Base-by-base conservation (phyloP, 2,113 vertebrate genomes). In the Antechinus stuartii region DNA sequence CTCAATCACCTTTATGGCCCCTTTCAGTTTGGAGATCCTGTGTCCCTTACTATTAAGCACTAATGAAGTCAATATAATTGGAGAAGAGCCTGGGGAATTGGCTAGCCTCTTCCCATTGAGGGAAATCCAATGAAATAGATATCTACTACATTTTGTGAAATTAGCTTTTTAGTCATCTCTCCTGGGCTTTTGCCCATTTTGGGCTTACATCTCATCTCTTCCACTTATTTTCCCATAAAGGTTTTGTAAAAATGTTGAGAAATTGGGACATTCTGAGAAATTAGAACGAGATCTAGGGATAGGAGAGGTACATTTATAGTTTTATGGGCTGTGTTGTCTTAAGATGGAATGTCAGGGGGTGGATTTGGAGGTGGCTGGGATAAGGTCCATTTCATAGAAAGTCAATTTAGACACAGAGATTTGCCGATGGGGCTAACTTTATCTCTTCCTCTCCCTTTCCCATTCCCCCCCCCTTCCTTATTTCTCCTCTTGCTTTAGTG, bases 321-420 rank as follows among this genome's bases (percentile, higher is more conserved):
- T 93, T 35, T 57, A 8, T 57, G 56, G 56, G 56, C 56, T 57
- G 8, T 30, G 26, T 57, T 27, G 56, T 26, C 26, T 57, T 57
- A 27, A 27, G 8, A 27, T 57, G 56, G 2, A 57, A 57, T 57
- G 25, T 57, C 26, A 10, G 56, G 25, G 56, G 26, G 26, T 57
- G 56, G 56, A 57, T 26, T 25, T 57, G 26, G 8, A 3, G 56
- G 56, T 57, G 56, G 26, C 26, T 57, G 56, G 26, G 56, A 25
- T 57, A 57, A 57, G 26, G 26, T 57, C 56, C 26, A 27, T 57
- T 57, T 57, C 8, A 57, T 10, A 57, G 26, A 26, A 57, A 22
- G n/a, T 47, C 6, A 30, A 24, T 19, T 47, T 26, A 0, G 0
- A 76, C 1, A 0, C 90, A 19, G 46, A 84, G 56, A 46, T 53